Conservation (phyloP, 2,888 invertebrate genomes). For the Chrysotoxum bicinctum region DNA sequence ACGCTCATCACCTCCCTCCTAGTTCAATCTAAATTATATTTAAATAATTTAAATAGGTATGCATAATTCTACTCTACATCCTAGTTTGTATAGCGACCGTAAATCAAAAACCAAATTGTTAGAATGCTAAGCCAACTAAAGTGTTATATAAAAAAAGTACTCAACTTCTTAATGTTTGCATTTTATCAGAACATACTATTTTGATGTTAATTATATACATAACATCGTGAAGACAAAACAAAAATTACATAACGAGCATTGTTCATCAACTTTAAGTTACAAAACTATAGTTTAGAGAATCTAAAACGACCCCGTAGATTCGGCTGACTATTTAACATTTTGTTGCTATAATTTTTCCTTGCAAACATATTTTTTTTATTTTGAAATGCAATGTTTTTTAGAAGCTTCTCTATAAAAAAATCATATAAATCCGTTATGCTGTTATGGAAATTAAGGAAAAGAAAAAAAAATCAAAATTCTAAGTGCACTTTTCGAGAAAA, state of each 20-base stretch:
- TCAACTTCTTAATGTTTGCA: slow-evolving; percentile 38
- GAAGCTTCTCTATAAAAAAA: too few relatives aligned
- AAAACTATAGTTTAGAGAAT: neutral
- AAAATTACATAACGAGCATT: slow-evolving; percentile 18
- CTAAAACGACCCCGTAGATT: neutral
- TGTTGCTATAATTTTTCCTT: slow-evolving; percentile 33
- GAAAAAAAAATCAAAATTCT: too few relatives aligned
- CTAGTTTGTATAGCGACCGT: slow-evolving; percentile 40
- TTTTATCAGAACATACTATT: slow-evolving; percentile 38
- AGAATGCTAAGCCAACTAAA: slow-evolving; percentile 29
- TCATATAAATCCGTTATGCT: too few relatives aligned
- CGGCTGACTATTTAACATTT: slow-evolving; percentile 6
- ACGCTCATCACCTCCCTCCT: slow-evolving; percentile 54
- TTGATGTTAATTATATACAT: slow-evolving; percentile 23
- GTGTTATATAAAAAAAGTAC: slow-evolving; percentile 17
- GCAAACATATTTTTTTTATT: slow-evolving; percentile 16
- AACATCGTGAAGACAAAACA: slow-evolving; percentile 9
- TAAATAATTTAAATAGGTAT: slow-evolving; percentile 54
- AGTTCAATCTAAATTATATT: slow-evolving; percentile 70
- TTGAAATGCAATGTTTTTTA: too few relatives aligned
- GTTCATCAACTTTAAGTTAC: slow-evolving; percentile 10
- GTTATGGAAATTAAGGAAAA: too few relatives aligned
- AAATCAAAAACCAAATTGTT: slow-evolving; percentile 45
- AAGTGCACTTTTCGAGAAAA: too few relatives aligned
- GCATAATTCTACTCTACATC: slow-evolving; percentile 43